Base-by-base conservation (phyloP, 2,888 invertebrate species). In the Phortica okadai region DNA sequence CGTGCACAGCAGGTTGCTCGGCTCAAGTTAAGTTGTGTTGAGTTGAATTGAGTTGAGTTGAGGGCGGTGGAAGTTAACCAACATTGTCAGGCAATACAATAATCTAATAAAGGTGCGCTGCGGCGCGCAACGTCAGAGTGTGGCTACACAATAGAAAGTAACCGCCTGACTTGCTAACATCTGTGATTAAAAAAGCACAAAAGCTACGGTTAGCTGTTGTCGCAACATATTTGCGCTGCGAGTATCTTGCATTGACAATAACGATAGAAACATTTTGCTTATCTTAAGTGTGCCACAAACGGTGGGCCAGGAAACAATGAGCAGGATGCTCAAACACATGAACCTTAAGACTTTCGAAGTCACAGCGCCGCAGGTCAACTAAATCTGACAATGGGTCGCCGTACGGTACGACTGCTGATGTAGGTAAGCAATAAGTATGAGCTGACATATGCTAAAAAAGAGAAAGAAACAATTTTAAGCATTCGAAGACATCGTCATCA, bases 181-280 rank as follows among this genome's bases (percentile, higher is more conserved):
- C 14, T 50, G 50, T 50, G 50, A 11, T 50, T 50, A 50, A 50
- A 50, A 50, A 11, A 50, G 21, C 50, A 50, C 50, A 50, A 8
- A 50, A 50, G 50, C 50, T 5, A 6, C 50, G 8, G 14, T 50
- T 8, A 6, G 10, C 50, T 11, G 14, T 3, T 11, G 10, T 50
- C 2, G 50, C 50, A 50, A 50, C 50, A 50, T 50, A 50, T 50
- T 50, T 33, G 33, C 33, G 33, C 33, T 33, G 4, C 33, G 33
- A 33, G 33, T 5, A 33, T 33, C 33, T 33, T 50, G 16, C 10
- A 62, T 62, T 25, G 25, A 62, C 62, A 62, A 62, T 62, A 62
- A 25, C 25, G 62, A 62, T 21, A 25, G 21, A 21, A 62, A 62
- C 62, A 62, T 62, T 62, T 62, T 62, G 62, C 62, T 62, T 62